Evolutionary conservation across 2,888 invertebrate genomes (phyloP), one percentile per base, ranked within the genome.

Genomic region (Drosophila nigricruria): DNA sequence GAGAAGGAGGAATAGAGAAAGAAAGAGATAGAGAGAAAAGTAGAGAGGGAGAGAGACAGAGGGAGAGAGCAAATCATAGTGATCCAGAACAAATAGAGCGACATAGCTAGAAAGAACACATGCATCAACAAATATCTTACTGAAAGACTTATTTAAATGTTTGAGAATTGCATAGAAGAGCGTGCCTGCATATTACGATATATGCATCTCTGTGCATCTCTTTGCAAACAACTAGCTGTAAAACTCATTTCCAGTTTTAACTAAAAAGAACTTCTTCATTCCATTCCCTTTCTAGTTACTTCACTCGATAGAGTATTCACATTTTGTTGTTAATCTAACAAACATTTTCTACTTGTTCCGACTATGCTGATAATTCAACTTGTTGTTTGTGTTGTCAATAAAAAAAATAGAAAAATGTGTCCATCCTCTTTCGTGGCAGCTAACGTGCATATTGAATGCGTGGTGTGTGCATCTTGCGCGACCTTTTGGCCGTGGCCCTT

Each of bases 401-500:
- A 83, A 78, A 88, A 84, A 87, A 71, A 10, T 2, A 5, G 18
- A 40, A 18, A 18, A 32, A 43, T 8, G 42, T 30, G 74, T 61
- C 57, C 60, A 66, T 75, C 69, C 60, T 65, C 65, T 61, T 43
- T 38, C 63, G 61, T 64, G 69, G 66, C 32, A 62, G 65, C 61
- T 52, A 70, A 65, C 73, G 61, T 88, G 82, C 85, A 83, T 85
- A 83, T 82, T 79, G 73, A 88, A 72, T 79, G 88, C 73, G 61
- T 68, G 75, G 64, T 63, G 74, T 74, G 71, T 80, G 74, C 80
- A 76, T 77, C 87, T 88, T 81, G 76, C 68, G 82, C 84, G 79
- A 81, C 89, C 88, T 79, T 81, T 85, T 69, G 74, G 79, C 72
- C 81, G 54, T 79, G 79, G 81, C 84, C 89, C 89, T 83, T 87